These are phyloP conservation scores for Petrophora chlorosata DNA, from an alignment of 2,888 invertebrate genomes.

Conservation along the genomic window DNA sequence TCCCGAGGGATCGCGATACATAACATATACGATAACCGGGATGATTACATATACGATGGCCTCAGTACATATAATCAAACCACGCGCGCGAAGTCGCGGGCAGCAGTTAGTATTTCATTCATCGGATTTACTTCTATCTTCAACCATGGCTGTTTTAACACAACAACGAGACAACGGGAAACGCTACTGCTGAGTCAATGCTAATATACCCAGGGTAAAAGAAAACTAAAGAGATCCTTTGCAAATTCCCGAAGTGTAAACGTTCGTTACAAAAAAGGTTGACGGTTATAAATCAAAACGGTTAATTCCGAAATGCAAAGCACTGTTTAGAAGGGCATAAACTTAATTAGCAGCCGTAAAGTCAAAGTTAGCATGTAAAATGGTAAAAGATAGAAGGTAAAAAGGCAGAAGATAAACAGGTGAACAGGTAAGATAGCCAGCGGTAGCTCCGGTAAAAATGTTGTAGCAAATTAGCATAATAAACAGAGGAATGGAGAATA, in stretches of 20 bases:
- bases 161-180: not conserved
- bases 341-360: slow-evolving; percentile 32
- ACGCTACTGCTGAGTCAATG: not conserved
- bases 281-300: slow-evolving; percentile 26
- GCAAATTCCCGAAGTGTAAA: slow-evolving; percentile 4
- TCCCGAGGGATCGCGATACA: too few species aligned
- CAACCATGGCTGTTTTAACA: too few species aligned
- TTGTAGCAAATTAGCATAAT: slow-evolving; percentile 44
- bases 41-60: too few species aligned
- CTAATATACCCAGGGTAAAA: not conserved
- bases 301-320: slow-evolving; percentile 14
- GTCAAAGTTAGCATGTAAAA: slow-evolving; percentile 10
- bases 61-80: too few species aligned
- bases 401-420: too few species aligned
- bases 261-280: slow-evolving; percentile 10
- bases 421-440: too few species aligned
- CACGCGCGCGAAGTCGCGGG: too few species aligned
- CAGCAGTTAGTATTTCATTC: too few species aligned
- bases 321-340: slow-evolving; percentile 19
- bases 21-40: too few species aligned
- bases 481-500: too few species aligned
- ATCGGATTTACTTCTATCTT: too few species aligned
- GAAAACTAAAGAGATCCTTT: not conserved
- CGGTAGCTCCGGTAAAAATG: slow-evolving; percentile 5
- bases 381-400: slow-evolving; percentile 21